Conservation (phyloP, 2,888 invertebrate species). For the Odontothrips loti region DNA sequence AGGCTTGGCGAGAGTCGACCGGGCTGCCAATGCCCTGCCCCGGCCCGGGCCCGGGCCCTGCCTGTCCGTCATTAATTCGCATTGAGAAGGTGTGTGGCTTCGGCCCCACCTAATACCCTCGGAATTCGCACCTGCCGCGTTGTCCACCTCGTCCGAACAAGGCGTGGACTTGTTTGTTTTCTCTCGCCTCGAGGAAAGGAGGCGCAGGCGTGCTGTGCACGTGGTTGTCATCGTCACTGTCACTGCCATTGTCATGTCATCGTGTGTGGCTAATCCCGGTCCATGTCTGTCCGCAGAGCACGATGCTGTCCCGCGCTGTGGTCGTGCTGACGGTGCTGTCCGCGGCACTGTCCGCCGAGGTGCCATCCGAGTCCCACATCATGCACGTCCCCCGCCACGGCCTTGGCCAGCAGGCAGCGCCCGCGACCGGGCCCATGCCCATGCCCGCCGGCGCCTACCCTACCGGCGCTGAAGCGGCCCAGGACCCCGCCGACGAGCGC, state of each 20-base stretch:
- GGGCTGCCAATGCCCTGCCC: too few relatives aligned
- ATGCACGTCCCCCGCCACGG: slow-evolving; percentile 1
- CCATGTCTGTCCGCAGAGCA: background rate
- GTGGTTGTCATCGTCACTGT: background rate
- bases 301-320: slow-evolving; percentile 13
- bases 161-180: background rate
- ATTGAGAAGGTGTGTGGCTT: too few relatives aligned
- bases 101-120: too few relatives aligned
- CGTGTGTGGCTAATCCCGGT: background rate
- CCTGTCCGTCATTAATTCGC: too few relatives aligned
- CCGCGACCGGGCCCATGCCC: background rate
- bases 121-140: too few relatives aligned
- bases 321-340: background rate
- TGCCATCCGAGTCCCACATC: background rate
- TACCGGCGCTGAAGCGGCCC: background rate
- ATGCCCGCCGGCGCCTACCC: background rate
- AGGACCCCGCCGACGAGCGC: slow-evolving; percentile 3
- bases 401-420: background rate
- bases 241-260: background rate
- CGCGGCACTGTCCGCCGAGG: slow-evolving; percentile 5
- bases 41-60: too few relatives aligned
- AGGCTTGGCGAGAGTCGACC: too few relatives aligned
- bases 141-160: too few relatives aligned
- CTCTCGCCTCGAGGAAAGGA: background rate
- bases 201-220: background rate